These are phyloP conservation scores for Vulpes lagopus DNA, from an alignment of 2,113 vertebrate genomes.

Conservation along the genomic window DNA sequence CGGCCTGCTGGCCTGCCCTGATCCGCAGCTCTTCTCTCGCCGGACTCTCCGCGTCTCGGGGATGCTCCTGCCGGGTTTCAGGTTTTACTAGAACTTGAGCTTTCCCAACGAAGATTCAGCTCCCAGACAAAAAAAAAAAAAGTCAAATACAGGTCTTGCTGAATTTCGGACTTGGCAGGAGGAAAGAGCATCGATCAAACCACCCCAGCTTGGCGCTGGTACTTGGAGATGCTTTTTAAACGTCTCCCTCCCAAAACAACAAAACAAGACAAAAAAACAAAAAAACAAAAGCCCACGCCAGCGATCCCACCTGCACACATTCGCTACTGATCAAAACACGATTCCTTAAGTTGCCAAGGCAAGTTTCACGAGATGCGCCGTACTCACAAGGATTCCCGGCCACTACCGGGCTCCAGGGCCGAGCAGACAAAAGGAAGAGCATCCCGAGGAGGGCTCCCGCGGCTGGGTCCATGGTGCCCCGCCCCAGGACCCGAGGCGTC, in stretches of 20 bases:
- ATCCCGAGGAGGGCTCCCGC: conserved; percentile 79
- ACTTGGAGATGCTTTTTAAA: background rate
- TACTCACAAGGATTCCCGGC: conserved; percentile 85
- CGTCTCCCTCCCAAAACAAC: background rate
- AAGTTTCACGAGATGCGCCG: conserved; percentile 70
- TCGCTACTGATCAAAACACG: background rate
- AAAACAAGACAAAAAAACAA: too few relatives aligned
- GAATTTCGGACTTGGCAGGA: background rate
- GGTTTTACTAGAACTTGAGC: background rate
- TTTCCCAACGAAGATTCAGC: conserved; percentile 40
- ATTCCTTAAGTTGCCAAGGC: conserved; percentile 66
- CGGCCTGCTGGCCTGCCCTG: background rate
- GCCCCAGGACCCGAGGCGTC: background rate
- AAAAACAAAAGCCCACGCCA: background rate
- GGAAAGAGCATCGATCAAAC: background rate
- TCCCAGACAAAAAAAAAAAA: background rate
- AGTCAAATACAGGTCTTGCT: background rate
- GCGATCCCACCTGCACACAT: conserved; percentile 27
- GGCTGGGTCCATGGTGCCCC: conserved; percentile 83
- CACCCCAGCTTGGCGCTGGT: background rate
- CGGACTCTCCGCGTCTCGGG: background rate
- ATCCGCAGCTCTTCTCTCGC: background rate
- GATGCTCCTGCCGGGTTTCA: conserved; percentile 39
- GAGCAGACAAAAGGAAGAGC: conserved; percentile 77
- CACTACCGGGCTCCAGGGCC: conserved; percentile 31